Evolutionary conservation across 2,797 vertebrate species (phyloP), one percentile per base, ranked within the genome.

Genomic region (Danio aesculapii): DNA sequence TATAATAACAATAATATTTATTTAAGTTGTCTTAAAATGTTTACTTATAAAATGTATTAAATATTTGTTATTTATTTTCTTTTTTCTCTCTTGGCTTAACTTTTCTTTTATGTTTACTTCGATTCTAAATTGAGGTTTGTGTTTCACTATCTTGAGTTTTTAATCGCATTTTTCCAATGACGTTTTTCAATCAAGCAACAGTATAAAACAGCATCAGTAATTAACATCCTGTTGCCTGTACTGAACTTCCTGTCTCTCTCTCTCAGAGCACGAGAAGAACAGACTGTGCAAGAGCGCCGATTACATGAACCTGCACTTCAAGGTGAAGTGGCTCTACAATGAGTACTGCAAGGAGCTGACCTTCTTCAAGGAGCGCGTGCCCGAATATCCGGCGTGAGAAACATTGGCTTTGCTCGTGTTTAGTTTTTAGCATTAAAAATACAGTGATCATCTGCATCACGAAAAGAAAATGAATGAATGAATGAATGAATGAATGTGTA

Each of bases 251-350:
- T 83, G 78, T 70, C 30, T 30, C 30, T 30, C 30, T 30, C 30
- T 84, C 84, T 82, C 86, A 95, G 98, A 99, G 86, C 98, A 99
- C 0, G 98, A 99, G 89, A 99, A 98, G 87, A 90, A 98, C n/a
- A 95, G 96, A 0, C 90, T 98, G 49, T 99, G 98, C 90, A 99
- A 99, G 91, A 99, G 98, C 0, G 98, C 98, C 0, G 98, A 99
- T 89, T 99, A 99, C 89, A 99, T 99, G 98, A 99, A 99, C 91
- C 93, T 99, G 84, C 98, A 99, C 94, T 99, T 99, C 91, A 30
- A 30, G 30, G 30, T 30, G 30, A 30, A 30, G 30, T 30, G 30
- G 30, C 30, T 30, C 30, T 30, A 30, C 30, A 30, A 30, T 3
- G 30, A 99, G 85, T 99, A 99, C 2, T 97, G 97, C 91, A 95